Base-by-base conservation (phyloP, 1,140 invertebrate species). In the Tetramorium alpestre region DNA sequence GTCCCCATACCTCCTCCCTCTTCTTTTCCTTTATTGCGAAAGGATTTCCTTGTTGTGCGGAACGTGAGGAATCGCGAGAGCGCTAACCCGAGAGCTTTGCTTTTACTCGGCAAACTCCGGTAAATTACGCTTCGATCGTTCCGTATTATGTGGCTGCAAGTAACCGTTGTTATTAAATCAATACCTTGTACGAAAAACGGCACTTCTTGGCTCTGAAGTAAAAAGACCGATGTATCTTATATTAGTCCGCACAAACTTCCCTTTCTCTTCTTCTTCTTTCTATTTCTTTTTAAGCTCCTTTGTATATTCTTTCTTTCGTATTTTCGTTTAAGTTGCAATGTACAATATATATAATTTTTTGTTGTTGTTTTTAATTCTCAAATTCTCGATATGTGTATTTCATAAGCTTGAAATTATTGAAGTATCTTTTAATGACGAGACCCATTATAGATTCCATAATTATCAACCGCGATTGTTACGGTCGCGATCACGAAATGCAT, bases 1-100 rank as follows among this genome's bases (percentile, higher is more conserved):
- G 44, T 54, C 38, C 44, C 44, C 41, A 67, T 67, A 41, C 58
- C n/a, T 44, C 8, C 56, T n/a, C 75, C 18, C 10, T 44, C n/a
- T 60, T 16, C 16, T 41, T 70, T 44, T 75, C 44, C 65, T 85
- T 82, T 80, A 87, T 90, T 51, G 80, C 88, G 54, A 85, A 33
- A 76, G 86, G 75, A 85, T 80, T 90, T 69, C 33, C 58, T 41
- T 67, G 80, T 80, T 51, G 38, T 38, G 25, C 8, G 22, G 60
- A 82, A 86, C 76, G 78, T 56, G 44, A 67, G 58, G 18, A 60
- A 75, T 58, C 44, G 2, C 41, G 60, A 5, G 33, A 22, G n/a
- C 51, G n/a, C 33, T 51, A 13, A 25, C 16, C 13, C 67, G 75
- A 8, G 13, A 44, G 56, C 18, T 49, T 84, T 84, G 47, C 62